These are phyloP conservation scores for Pristionchus maxplancki DNA, from an alignment of 2,888 invertebrate species.

Conservation along the genomic window DNA sequence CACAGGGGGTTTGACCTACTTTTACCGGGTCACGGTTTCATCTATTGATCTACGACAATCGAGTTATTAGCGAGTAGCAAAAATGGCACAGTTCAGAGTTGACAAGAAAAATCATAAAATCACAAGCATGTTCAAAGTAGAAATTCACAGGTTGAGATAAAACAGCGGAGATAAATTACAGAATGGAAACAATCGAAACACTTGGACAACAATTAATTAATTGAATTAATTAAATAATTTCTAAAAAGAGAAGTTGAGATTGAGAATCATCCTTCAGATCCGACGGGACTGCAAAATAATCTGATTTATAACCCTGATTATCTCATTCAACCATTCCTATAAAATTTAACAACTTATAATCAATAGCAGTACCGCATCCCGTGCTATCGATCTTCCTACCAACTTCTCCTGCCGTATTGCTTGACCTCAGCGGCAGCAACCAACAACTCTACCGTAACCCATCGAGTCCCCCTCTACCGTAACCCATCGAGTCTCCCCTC, in stretches of 20 bases:
- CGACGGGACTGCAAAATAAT: slow-evolving; percentile 9
- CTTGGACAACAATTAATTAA: neutral
- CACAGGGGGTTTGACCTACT: slow-evolving; percentile 14
- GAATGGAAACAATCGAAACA: neutral
- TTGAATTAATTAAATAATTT: neutral
- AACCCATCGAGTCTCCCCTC: neutral
- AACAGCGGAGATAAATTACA: neutral
- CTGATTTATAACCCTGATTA: no score
- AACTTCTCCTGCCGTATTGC: no score
- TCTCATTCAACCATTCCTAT: no score
- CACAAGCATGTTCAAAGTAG: neutral
- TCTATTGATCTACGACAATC: neutral
- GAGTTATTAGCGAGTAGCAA: neutral
- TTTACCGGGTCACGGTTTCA: neutral
- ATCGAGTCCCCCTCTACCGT: neutral
- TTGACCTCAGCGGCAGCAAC: no score
- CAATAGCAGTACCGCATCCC: no score
- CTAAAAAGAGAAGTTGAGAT: neutral
- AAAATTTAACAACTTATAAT: no score
- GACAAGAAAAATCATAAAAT: neutral
- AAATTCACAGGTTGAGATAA: neutral
- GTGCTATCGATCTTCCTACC: no score
- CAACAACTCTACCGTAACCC: neutral
- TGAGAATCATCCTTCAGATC: neutral
- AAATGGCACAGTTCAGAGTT: neutral